A percentile compares a stretch with the other conserved stretches of the same genome.
Evolutionary conservation across 1,140 invertebrate species (phyloP).

Genomic region (Penaeus japonicus): DNA sequence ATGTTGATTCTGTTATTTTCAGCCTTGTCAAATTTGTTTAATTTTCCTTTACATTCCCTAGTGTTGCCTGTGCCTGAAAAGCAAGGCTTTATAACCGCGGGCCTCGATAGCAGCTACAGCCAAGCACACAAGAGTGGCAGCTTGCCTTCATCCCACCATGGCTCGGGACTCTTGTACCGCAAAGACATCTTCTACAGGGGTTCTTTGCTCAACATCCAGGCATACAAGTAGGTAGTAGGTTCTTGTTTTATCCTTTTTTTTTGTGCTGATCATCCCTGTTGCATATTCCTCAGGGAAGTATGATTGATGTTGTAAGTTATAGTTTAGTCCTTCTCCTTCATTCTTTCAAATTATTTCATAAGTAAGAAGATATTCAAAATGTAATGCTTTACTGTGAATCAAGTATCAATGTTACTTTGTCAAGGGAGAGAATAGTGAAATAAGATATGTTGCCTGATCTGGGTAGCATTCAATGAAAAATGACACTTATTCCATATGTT

Average conservation of each 20-base stretch:
- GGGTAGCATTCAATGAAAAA: too few relatives aligned
- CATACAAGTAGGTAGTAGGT: conserved; percentile 63
- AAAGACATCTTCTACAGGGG: conserved; percentile 89
- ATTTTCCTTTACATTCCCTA: background rate
- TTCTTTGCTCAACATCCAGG: conserved; percentile 74
- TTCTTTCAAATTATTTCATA: too few relatives aligned
- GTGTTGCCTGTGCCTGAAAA: conserved; percentile 42
- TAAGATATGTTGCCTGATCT: too few relatives aligned
- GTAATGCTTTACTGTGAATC: too few relatives aligned
- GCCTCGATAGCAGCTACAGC: background rate
- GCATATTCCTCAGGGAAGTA: background rate
- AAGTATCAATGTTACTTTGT: too few relatives aligned
- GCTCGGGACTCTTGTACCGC: conserved; percentile 77
- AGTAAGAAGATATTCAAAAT: too few relatives aligned
- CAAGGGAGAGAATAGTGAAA: too few relatives aligned
- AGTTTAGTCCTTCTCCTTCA: too few relatives aligned
- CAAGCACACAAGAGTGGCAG: conserved; percentile 28
- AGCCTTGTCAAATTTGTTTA: background rate
- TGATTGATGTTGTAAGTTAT: background rate
- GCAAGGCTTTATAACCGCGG: background rate
- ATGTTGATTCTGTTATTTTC: background rate
- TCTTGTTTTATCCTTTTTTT: background rate
- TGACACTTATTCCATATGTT: too few relatives aligned
- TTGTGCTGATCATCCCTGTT: background rate
- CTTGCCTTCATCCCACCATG: conserved; percentile 30